These are phyloP conservation scores for Rousettus madagascariensis DNA, from an alignment of 2,797 vertebrate species.

Conservation along the genomic window DNA sequence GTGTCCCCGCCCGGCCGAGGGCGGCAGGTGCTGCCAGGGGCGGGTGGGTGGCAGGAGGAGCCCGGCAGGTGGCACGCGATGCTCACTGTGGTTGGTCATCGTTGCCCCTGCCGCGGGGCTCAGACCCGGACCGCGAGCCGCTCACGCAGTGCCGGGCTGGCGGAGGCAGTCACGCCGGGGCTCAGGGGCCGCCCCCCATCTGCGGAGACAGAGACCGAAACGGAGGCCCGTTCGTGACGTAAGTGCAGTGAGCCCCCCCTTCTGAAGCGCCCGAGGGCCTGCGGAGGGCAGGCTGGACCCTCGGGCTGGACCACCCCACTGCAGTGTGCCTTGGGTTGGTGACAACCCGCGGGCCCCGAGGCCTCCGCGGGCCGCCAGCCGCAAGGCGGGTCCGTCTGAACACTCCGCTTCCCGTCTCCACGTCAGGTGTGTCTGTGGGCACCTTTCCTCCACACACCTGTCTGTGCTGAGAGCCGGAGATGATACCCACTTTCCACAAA, in stretches of 20 bases:
- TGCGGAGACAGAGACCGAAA: background rate
- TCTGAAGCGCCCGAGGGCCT: background rate
- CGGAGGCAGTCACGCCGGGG: background rate
- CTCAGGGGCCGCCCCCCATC: background rate
- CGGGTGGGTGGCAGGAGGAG: accelerated
- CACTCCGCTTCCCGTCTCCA: accelerated
- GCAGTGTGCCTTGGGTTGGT: too few species aligned
- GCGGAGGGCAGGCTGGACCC: background rate
- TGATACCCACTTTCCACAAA: accelerated
- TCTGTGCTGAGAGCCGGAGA: background rate
- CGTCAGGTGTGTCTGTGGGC: background rate
- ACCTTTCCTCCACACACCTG: background rate
- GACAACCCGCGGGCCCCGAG: too few species aligned
- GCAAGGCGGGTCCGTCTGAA: too few species aligned
- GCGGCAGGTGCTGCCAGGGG: background rate
- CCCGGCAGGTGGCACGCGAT: background rate
- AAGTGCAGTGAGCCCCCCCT: background rate
- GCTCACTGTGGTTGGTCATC: accelerated
- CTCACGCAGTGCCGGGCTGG: background rate
- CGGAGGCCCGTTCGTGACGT: background rate
- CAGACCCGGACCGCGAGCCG: background rate
- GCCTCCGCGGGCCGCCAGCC: too few species aligned
- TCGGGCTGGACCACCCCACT: accelerated
- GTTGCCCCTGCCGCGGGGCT: too few species aligned
- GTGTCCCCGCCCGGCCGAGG: background rate